phyloP scores from a whole-genome alignment of 2,113 vertebrate species.

The Zosterops pallidus region DNA sequence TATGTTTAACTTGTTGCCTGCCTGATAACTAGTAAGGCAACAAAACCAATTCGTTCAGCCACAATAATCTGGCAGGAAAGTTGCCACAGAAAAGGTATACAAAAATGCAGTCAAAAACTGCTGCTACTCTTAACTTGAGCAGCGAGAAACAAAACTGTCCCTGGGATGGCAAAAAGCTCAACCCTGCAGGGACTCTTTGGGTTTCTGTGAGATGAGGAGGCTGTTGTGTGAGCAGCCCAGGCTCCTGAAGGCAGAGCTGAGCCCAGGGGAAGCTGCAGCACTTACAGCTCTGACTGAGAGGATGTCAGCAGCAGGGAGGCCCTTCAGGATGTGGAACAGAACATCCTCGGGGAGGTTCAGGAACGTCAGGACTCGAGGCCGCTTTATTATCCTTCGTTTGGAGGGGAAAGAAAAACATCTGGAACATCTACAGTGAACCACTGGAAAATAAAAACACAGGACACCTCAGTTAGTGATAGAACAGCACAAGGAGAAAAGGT shows the following conservation, averaged over 20 bases:
- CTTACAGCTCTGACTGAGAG: constrained; percentile 91
- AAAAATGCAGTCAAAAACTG: not conserved
- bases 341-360: constrained; percentile 91
- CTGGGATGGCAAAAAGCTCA: not conserved
- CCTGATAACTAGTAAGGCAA: not conserved
- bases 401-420: constrained; percentile 88
- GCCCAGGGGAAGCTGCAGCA: not conserved
- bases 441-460: constrained; percentile 32
- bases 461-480: not conserved
- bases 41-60: not conserved
- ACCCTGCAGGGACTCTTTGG: not conserved
- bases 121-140: not conserved
- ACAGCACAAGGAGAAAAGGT: not conserved
- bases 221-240: not conserved
- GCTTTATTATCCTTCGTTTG: constrained; percentile 83
- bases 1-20: not conserved
- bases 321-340: constrained; percentile 89
- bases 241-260: not conserved
- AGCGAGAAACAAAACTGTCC: not conserved
- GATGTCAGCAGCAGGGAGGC: constrained; percentile 90
- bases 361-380: constrained; percentile 79
- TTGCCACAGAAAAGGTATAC: not conserved
- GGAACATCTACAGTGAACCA: constrained; percentile 90
- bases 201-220: not conserved
- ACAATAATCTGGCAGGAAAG: not conserved